Conservation (phyloP, 2,888 invertebrate genomes). For the Chromoteleia sp. region DNA sequence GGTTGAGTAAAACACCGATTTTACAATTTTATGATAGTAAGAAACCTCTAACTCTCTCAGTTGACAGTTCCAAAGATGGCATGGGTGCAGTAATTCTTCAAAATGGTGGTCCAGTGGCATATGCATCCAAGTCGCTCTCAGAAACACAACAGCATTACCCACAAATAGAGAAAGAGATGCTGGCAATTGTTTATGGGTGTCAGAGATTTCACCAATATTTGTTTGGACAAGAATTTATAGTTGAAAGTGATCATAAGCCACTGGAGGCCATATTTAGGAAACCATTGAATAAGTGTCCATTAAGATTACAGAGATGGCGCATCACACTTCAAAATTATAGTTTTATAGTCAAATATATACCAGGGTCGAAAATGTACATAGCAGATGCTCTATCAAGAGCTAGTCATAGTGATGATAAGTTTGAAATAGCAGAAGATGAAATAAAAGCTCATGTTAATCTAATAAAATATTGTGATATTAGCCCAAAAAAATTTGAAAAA, state of each 20-base stretch:
- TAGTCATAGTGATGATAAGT: no score
- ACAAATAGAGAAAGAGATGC: slow-evolving; percentile 70
- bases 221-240: slow-evolving; percentile 53
- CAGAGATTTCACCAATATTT: slow-evolving; percentile 69
- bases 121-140: slow-evolving; percentile 68
- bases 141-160: slow-evolving; percentile 60
- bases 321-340: slow-evolving; percentile 58
- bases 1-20: slow-evolving; percentile 53
- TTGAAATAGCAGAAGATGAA: slow-evolving; percentile 4
- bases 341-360: slow-evolving; percentile 63
- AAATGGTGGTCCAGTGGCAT: slow-evolving; percentile 76
- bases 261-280: slow-evolving; percentile 74
- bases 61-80: slow-evolving; percentile 56
- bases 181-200: slow-evolving; percentile 67
- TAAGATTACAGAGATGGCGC: slow-evolving; percentile 39
- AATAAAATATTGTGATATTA: slow-evolving; percentile 4
- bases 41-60: slow-evolving; percentile 24
- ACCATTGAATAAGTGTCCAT: slow-evolving; percentile 59
- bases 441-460: slow-evolving; percentile 21
- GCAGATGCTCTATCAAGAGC: slow-evolving; percentile 77
- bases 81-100: slow-evolving; percentile 72
- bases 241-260: slow-evolving; percentile 61
- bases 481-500: slow-evolving; percentile 17
- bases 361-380: slow-evolving; percentile 74
- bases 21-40: slow-evolving; percentile 51